These are phyloP conservation scores for Diceros bicornis DNA, from an alignment of 2,797 vertebrate species.

Conservation along the genomic window DNA sequence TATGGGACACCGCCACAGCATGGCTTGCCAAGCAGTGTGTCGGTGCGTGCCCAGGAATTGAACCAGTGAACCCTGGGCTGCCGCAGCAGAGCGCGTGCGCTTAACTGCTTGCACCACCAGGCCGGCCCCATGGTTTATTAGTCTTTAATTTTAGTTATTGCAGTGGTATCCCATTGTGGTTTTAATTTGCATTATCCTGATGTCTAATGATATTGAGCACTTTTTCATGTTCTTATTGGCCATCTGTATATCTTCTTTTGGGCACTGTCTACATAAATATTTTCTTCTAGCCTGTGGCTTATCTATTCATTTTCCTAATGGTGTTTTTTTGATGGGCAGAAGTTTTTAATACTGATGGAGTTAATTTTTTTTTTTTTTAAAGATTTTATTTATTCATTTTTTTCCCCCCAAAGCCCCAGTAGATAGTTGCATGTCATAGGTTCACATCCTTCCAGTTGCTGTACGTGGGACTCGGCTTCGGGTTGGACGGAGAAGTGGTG, in stretches of 20 bases:
- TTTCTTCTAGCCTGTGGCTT: neutral
- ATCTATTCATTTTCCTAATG: slow-evolving; percentile 23
- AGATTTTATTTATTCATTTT: no score
- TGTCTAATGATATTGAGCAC: neutral
- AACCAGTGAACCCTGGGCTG: no score
- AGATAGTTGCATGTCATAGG: no score
- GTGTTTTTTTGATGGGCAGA: slow-evolving; percentile 16
- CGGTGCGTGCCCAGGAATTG: no score
- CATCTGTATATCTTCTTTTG: slow-evolving; percentile 5
- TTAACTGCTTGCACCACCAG: no score
- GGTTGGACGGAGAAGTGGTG: no score
- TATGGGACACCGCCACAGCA: no score
- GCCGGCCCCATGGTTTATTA: neutral
- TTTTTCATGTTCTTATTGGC: neutral
- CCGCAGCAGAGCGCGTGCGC: no score
- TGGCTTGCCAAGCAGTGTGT: no score
- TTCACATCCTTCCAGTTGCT: no score
- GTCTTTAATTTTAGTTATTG: slow-evolving; percentile 52
- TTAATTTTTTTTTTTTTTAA: slow-evolving; percentile 18
- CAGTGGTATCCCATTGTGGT: neutral
- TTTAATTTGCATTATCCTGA: slow-evolving; percentile 30
- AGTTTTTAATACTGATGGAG: slow-evolving; percentile 34
- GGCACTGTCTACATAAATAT: neutral
- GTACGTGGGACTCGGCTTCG: no score
- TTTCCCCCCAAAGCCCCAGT: no score